phyloP scores from a whole-genome alignment of 2,113 vertebrate genomes.

The Prunella himalayana region DNA sequence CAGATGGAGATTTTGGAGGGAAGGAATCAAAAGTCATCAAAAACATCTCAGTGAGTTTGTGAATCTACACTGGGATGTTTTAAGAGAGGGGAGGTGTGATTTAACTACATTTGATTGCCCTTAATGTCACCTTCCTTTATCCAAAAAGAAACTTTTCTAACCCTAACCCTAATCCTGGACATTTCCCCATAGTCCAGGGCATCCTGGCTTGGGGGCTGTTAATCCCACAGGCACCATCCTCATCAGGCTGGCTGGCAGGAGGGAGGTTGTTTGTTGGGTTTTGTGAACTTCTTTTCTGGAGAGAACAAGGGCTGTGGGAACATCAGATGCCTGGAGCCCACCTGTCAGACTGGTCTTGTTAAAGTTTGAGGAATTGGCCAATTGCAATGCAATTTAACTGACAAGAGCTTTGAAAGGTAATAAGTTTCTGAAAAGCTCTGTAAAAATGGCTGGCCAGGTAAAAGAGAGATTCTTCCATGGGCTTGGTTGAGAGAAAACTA shows the following conservation, averaged over 20 bases:
- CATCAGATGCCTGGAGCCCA: neutral
- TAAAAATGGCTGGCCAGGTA: neutral
- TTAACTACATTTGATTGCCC: neutral
- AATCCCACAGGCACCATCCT: neutral
- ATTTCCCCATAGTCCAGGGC: fast-evolving
- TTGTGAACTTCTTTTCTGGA: neutral
- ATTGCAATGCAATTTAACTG: neutral
- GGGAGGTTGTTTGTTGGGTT: neutral
- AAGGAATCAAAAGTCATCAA: neutral
- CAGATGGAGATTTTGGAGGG: neutral
- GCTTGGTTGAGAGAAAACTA: neutral
- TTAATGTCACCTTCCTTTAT: neutral
- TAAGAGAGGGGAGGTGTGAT: neutral
- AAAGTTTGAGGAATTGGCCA: neutral
- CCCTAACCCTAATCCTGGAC: neutral
- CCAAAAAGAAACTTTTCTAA: neutral
- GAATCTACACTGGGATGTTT: neutral
- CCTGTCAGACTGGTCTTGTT: neutral
- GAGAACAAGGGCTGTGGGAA: neutral
- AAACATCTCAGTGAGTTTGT: neutral
- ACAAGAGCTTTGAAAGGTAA: neutral
- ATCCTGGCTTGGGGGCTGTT: neutral
- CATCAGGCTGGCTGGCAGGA: neutral
- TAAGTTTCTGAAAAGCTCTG: neutral
- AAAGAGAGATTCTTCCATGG: neutral